phyloP scores from a whole-genome alignment of 2,888 invertebrate species.

The Thymelicus acteon region DNA sequence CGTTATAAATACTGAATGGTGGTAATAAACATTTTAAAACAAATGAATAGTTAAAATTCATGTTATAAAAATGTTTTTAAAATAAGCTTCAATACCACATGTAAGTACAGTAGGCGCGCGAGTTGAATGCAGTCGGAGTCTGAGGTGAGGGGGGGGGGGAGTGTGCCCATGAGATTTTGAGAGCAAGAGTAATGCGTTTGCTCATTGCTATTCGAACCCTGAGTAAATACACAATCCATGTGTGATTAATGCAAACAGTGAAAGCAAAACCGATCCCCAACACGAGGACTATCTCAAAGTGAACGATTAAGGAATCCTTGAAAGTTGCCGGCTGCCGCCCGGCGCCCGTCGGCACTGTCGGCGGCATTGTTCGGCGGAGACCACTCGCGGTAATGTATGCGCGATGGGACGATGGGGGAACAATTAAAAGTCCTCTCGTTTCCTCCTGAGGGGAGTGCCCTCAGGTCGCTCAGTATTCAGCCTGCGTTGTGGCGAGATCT shows the following conservation, averaged over 20 bases:
- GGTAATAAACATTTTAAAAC: no score
- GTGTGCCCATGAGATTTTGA: no score
- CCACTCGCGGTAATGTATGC: slow-evolving; percentile 36
- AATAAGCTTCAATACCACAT: no score
- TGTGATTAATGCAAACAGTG: slow-evolving; percentile 2
- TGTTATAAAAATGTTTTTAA: no score
- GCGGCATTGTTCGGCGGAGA: slow-evolving; percentile 27
- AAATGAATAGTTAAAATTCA: no score
- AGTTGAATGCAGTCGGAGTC: no score
- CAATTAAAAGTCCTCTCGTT: slow-evolving; percentile 34
- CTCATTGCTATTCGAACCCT: background rate
- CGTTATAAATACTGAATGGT: background rate
- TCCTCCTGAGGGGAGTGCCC: slow-evolving; percentile 22
- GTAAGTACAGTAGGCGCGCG: no score
- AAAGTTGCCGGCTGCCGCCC: background rate
- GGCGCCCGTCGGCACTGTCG: slow-evolving; percentile 16
- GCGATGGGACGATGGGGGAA: slow-evolving; percentile 31
- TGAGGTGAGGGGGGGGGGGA: no score
- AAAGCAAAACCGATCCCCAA: slow-evolving; percentile 1
- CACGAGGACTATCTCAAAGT: slow-evolving; percentile 23
- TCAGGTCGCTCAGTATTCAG: slow-evolving; percentile 32
- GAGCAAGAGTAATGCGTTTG: background rate
- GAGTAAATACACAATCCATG: background rate
- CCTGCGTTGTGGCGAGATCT: slow-evolving; percentile 23
- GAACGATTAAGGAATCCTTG: slow-evolving; percentile 18